Evolutionary conservation across 2,888 invertebrate genomes (phyloP).

Genomic region (Euclidia mi): DNA sequence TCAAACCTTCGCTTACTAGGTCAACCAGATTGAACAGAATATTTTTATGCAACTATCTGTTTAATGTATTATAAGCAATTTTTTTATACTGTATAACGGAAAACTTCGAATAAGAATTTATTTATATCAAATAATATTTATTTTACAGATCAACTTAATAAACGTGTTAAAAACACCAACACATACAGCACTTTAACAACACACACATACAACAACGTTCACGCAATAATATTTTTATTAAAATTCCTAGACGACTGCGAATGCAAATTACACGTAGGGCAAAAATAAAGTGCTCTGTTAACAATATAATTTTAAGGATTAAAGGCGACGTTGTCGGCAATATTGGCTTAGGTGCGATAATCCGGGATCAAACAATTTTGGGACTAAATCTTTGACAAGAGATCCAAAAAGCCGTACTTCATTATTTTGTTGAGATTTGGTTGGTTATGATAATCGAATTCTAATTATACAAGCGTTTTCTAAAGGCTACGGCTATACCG

Average conservation of each 20-base stretch:
- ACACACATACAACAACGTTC: neutral
- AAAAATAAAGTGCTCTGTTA: slow-evolving; percentile 10
- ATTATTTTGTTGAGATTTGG: neutral
- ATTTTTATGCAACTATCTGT: too few species aligned
- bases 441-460: too few species aligned
- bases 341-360: neutral
- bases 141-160: too few species aligned
- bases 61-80: too few species aligned
- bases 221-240: neutral
- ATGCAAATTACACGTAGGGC: slow-evolving; percentile 9
- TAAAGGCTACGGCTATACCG: too few species aligned
- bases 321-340: neutral
- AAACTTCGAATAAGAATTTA: too few species aligned
- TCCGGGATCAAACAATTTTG: slow-evolving; percentile 9
- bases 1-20: too few species aligned
- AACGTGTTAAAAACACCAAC: neutral
- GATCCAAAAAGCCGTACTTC: neutral
- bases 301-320: slow-evolving; percentile 7
- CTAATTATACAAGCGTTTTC: too few species aligned
- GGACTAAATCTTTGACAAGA: neutral
- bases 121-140: too few species aligned
- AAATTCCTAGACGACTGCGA: neutral
- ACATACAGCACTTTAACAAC: too few species aligned
- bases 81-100: too few species aligned
- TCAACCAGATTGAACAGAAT: too few species aligned